These are phyloP conservation scores for Eilema caniola DNA, from an alignment of 2,888 invertebrate species.

Conservation along the genomic window DNA sequence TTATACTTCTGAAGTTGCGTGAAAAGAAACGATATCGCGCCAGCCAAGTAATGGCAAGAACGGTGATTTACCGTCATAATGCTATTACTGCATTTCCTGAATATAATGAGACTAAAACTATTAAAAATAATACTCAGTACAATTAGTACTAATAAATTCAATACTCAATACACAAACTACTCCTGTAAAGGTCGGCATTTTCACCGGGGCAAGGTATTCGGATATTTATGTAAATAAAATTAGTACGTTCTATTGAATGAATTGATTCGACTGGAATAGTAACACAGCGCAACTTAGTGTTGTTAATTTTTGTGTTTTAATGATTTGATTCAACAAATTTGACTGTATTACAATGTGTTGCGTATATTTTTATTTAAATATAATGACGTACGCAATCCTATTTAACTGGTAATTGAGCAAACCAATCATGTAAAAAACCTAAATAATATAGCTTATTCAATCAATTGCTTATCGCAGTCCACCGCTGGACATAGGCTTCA, in stretches of 20 bases:
- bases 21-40: background rate
- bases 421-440: too few relatives aligned
- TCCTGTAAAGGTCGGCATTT: background rate
- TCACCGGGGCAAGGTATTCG: background rate
- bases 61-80: background rate
- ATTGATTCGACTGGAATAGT: background rate
- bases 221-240: conserved; percentile 4
- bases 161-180: too few relatives aligned
- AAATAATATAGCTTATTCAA: too few relatives aligned
- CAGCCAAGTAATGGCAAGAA: background rate
- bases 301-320: background rate
- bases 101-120: background rate
- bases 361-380: too few relatives aligned
- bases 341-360: background rate
- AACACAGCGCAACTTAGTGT: background rate
- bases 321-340: background rate
- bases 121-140: background rate
- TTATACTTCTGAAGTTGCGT: background rate
- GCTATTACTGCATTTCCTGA: background rate
- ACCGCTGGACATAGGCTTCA: too few relatives aligned
- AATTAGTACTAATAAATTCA: background rate
- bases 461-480: too few relatives aligned
- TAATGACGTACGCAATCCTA: too few relatives aligned
- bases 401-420: too few relatives aligned
- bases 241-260: background rate